Percentiles rank a stretch among this genome's conserved stretches.
phyloP scores from a whole-genome alignment of 92 coral and sea anemone species.

The Porites cylindrica region DNA sequence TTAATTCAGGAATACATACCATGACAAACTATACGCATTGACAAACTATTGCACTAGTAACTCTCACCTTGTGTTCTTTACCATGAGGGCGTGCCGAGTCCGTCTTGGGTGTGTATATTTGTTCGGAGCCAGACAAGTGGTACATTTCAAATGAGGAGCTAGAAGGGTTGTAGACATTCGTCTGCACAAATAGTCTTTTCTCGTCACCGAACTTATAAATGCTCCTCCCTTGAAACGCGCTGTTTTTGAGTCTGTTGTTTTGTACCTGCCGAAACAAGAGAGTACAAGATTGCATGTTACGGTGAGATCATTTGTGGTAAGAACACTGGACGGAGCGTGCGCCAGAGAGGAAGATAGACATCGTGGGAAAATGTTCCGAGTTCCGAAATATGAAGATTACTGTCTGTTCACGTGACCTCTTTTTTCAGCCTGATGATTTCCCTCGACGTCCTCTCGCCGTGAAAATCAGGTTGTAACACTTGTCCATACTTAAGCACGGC shows the following conservation, averaged over 20 bases:
- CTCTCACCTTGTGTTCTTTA: conserved; percentile 1
- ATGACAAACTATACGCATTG: not conserved
- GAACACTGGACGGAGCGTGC: no score
- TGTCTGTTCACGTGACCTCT: no score
- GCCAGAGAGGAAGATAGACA: no score
- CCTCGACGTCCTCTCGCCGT: no score
- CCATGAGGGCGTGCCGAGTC: not conserved
- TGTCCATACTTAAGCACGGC: no score
- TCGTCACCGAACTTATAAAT: not conserved
- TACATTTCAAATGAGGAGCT: not conserved
- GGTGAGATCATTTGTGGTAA: not conserved
- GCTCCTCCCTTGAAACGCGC: not conserved
- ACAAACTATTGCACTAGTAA: not conserved
- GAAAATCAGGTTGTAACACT: no score
- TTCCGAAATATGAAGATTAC: no score
- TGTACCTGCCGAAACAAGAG: not conserved
- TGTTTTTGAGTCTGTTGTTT: conserved; percentile 22
- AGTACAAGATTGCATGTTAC: not conserved
- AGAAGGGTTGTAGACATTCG: conserved; percentile 7
- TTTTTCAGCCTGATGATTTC: no score
- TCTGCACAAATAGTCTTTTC: not conserved
- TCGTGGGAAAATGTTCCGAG: no score
- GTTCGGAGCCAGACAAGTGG: not conserved
- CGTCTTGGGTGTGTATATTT: not conserved
- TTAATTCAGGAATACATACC: no score